Evolutionary conservation across 2,888 invertebrate species (phyloP).

Genomic region (Ennomos erosarius): DNA sequence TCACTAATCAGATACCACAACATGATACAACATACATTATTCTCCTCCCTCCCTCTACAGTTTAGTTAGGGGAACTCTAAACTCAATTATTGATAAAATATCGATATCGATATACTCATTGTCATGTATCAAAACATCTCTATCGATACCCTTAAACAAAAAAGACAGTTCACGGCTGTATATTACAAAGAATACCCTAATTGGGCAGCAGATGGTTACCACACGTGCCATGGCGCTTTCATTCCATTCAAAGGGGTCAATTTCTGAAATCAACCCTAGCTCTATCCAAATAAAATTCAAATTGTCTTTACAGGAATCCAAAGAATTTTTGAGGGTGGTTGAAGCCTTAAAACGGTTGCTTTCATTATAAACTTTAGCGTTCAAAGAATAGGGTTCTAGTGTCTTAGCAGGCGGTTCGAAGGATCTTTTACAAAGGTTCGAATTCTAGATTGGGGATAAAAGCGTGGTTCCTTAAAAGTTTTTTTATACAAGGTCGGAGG

Average conservation of each 20-base stretch:
- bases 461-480: conserved; percentile 29
- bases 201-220: conserved; percentile 66
- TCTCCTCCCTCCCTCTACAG: too few species aligned
- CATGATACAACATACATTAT: too few species aligned
- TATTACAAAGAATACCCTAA: conserved; percentile 50
- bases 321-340: background rate
- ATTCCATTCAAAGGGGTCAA: conserved; percentile 13
- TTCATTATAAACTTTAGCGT: conserved; percentile 9
- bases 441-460: conserved; percentile 34
- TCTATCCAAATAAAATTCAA: background rate
- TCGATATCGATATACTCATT: conserved; percentile 27
- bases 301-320: conserved; percentile 5
- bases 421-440: conserved; percentile 27
- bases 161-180: conserved; percentile 38
- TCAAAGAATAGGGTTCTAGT: background rate
- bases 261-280: conserved; percentile 23
- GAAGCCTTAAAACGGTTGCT: background rate
- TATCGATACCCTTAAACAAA: conserved; percentile 31
- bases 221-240: conserved; percentile 41
- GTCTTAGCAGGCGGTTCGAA: conserved; percentile 3
- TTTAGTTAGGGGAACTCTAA: too few species aligned
- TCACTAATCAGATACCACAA: too few species aligned
- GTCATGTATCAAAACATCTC: conserved; percentile 12
- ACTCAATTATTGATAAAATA: background rate
- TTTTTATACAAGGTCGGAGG: conserved; percentile 44